These are phyloP conservation scores for Rhabditophanes sp. DNA, from an alignment of 2,888 invertebrate genomes.

Conservation along the genomic window DNA sequence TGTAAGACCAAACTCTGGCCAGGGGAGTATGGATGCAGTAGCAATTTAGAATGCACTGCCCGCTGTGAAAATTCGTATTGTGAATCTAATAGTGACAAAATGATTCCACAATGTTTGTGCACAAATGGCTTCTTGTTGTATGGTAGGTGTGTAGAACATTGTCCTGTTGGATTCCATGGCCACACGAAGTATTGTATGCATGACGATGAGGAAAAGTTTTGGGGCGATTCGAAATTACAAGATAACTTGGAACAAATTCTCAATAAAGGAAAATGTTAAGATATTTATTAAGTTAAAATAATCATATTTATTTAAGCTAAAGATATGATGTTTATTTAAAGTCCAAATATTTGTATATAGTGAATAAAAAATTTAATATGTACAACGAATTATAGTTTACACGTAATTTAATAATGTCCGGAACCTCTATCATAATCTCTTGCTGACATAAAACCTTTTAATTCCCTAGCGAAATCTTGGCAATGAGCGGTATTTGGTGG, in stretches of 20 bases:
- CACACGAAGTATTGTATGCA: constrained; percentile 33
- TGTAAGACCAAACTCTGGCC: constrained; percentile 41
- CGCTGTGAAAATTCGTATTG: constrained; percentile 37
- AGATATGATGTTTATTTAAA: too few relatives aligned
- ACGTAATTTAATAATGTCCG: too few relatives aligned
- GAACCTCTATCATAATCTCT: too few relatives aligned
- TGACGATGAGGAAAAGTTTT: constrained; percentile 37
- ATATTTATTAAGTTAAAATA: not conserved
- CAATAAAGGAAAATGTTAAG: constrained; percentile 27
- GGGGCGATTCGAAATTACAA: constrained; percentile 30
- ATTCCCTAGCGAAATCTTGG: too few relatives aligned
- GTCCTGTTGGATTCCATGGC: constrained; percentile 34
- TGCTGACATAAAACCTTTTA: too few relatives aligned
- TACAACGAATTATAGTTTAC: too few relatives aligned
- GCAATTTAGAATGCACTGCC: constrained; percentile 28
- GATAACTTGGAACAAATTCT: constrained; percentile 26
- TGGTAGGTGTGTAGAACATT: constrained; percentile 37
- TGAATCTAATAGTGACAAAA: constrained; percentile 27
- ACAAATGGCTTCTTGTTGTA: constrained; percentile 30
- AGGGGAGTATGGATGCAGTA: constrained; percentile 37
- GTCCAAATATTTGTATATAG: too few relatives aligned
- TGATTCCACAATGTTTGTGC: constrained; percentile 38
- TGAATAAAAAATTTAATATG: too few relatives aligned
- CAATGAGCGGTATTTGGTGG: too few relatives aligned
- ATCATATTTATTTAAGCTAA: constrained; percentile 4